phyloP scores from a whole-genome alignment of 2,113 vertebrate species.

The Mystacornis crossleyi region DNA sequence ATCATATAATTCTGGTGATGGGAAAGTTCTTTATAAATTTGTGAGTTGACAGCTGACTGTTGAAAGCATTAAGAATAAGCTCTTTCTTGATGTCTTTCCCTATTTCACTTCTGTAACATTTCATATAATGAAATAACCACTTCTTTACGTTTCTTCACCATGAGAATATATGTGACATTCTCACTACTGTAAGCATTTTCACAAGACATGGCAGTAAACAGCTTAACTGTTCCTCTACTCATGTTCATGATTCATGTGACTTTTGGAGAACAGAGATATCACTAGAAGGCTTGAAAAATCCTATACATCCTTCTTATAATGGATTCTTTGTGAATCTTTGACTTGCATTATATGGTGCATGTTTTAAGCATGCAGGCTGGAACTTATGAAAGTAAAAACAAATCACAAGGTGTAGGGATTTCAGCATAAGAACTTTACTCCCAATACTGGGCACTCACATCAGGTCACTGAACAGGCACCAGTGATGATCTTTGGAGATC shows the following conservation, averaged over 20 bases:
- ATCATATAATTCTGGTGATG: background rate
- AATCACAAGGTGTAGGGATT: background rate
- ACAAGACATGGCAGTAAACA: background rate
- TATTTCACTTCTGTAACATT: background rate
- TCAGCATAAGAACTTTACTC: background rate
- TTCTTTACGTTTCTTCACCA: background rate
- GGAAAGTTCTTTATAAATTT: background rate
- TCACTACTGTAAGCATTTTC: background rate
- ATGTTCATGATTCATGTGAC: background rate
- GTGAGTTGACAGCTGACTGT: background rate
- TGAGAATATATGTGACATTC: background rate
- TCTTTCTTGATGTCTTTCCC: background rate
- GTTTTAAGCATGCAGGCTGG: background rate
- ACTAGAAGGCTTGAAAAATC: background rate
- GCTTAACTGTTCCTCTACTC: background rate
- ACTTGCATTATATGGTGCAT: background rate
- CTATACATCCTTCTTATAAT: too few species aligned
- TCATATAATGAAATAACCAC: background rate
- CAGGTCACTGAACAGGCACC: background rate
- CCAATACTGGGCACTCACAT: background rate
- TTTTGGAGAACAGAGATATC: background rate
- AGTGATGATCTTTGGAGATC: background rate
- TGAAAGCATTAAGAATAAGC: background rate
- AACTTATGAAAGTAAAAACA: accelerated
- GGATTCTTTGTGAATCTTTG: background rate